Evolutionary conservation across 2,113 vertebrate species (phyloP).

Genomic region (Bothrops jararaca): DNA sequence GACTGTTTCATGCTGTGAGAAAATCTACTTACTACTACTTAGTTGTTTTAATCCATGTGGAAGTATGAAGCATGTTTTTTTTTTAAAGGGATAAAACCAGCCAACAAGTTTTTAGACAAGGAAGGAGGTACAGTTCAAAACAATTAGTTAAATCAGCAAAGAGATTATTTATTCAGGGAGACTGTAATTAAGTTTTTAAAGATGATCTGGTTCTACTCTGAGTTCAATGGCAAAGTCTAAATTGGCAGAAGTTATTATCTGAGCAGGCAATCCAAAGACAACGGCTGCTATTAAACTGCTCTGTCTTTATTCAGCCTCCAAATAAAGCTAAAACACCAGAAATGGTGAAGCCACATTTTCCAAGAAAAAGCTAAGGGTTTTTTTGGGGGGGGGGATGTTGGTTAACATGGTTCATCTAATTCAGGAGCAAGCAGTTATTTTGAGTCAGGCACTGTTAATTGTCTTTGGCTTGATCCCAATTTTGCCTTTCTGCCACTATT

Average conservation of each 20-base stretch:
- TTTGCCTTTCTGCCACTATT: accelerated
- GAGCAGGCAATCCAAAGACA: not conserved
- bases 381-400: no score
- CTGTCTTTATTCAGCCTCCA: not conserved
- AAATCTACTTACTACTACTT: not conserved
- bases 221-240: not conserved
- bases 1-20: not conserved
- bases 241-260: not conserved
- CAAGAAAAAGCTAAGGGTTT: not conserved
- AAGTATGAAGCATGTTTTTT: not conserved
- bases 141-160: not conserved
- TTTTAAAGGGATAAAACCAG: not conserved
- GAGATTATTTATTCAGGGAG: not conserved
- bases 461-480: not conserved
- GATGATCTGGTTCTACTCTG: not conserved
- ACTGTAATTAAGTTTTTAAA: not conserved
- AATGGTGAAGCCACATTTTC: not conserved
- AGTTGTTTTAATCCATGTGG: not conserved
- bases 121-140: not conserved
- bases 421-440: not conserved
- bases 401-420: not conserved
- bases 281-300: not conserved
- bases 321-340: not conserved
- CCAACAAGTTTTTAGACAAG: not conserved
- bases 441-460: not conserved